Percentiles rank a stretch among this genome's conserved stretches.
Evolutionary conservation across 2,888 invertebrate species (phyloP).

Genomic region (Brenthis ino): DNA sequence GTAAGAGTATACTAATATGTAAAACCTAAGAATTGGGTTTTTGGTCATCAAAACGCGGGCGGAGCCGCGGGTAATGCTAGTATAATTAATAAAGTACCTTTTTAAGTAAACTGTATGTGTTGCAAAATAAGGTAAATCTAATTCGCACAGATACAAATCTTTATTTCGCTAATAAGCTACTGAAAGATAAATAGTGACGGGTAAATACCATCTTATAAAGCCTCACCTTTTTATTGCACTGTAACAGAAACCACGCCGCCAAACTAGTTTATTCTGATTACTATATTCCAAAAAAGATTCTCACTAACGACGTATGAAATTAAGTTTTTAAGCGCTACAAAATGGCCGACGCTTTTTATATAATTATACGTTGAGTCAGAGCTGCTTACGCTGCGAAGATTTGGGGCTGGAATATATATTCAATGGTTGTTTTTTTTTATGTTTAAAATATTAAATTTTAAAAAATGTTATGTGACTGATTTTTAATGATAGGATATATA

Average conservation of each 20-base stretch:
- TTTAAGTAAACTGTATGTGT: too few species aligned
- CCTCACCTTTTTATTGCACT: slow-evolving; percentile 4
- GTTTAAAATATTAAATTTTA: neutral
- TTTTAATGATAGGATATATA: too few species aligned
- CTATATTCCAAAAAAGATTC: slow-evolving; percentile 46
- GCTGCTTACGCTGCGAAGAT: slow-evolving; percentile 28
- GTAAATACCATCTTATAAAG: slow-evolving; percentile 11
- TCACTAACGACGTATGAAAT: slow-evolving; percentile 60
- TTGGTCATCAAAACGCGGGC: too few species aligned
- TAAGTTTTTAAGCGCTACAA: slow-evolving; percentile 64
- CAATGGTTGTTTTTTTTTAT: neutral
- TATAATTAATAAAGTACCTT: too few species aligned
- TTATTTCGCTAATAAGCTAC: neutral
- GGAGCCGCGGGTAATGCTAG: too few species aligned
- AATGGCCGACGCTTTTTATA: slow-evolving; percentile 55
- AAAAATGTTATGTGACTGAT: neutral
- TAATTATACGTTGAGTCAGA: slow-evolving; percentile 52
- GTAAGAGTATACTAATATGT: too few species aligned
- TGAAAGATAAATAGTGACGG: slow-evolving; percentile 1
- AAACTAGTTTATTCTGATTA: slow-evolving; percentile 40
- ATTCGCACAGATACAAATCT: too few species aligned
- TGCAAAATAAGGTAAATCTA: too few species aligned
- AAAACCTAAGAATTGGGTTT: too few species aligned
- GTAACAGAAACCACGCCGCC: slow-evolving; percentile 17
- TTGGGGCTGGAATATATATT: neutral